Percentiles rank a stretch among this genome's conserved stretches.
These are phyloP conservation scores for Sardina pilchardus DNA, from an alignment of 2,113 vertebrate genomes.

Conservation along the genomic window DNA sequence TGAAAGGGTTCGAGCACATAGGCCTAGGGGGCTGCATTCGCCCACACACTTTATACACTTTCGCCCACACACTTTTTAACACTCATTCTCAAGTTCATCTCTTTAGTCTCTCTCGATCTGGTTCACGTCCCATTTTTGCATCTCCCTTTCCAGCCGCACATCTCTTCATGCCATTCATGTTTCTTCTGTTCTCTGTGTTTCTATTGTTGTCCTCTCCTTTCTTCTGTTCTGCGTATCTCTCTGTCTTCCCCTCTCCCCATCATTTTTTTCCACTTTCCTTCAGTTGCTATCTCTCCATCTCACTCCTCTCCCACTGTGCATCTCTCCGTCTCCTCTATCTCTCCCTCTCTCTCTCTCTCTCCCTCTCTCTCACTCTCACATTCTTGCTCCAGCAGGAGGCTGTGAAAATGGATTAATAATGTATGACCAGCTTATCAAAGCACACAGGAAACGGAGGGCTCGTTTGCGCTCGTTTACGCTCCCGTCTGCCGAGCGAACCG, in stretches of 20 bases:
- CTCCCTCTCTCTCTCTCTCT: not conserved
- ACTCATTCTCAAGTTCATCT: not conserved
- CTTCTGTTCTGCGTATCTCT: not conserved
- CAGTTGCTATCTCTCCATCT: conserved; percentile 14
- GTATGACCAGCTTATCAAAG: conserved; percentile 41
- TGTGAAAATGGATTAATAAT: conserved; percentile 62
- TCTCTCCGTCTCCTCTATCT: not conserved
- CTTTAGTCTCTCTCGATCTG: not conserved
- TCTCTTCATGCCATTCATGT: not conserved
- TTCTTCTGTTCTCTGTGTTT: not conserved
- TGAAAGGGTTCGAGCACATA: not conserved
- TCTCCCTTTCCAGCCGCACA: not conserved
- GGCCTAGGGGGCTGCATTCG: not conserved
- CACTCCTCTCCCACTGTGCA: not conserved
- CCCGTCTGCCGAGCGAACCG: conserved; percentile 50
- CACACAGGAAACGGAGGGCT: not conserved
- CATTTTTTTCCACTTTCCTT: not conserved
- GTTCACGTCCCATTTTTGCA: not conserved
- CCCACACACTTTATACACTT: not conserved
- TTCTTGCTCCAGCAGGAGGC: conserved; percentile 45
- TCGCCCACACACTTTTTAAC: not conserved
- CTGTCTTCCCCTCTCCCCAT: not conserved
- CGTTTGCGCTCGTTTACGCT: conserved; percentile 43
- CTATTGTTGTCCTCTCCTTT: not conserved
- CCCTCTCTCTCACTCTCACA: conserved; percentile 43